phyloP scores from a whole-genome alignment of 1,140 invertebrate genomes.

The Temnothorax nylanderi region DNA sequence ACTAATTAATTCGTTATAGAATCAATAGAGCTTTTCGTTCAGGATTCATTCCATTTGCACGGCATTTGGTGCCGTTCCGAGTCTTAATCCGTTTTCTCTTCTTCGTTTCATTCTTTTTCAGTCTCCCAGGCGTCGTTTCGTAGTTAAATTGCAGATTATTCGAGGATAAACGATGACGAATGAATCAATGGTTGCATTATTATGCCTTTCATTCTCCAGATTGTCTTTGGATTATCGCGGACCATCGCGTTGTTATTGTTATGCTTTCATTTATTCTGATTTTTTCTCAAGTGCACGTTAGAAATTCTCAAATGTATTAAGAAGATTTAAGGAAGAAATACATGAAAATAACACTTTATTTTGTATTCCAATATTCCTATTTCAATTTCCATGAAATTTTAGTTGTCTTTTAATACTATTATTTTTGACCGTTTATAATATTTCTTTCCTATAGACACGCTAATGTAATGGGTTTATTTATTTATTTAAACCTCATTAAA shows the following conservation, averaged over 20 bases:
- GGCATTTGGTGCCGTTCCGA: constrained; percentile 37
- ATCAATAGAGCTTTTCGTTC: constrained; percentile 51
- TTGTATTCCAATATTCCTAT: no score
- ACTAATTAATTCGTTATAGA: constrained; percentile 73
- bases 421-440: neutral
- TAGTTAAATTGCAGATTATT: constrained; percentile 60
- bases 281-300: neutral
- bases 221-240: constrained; percentile 4
- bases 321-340: neutral
- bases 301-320: neutral
- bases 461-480: neutral
- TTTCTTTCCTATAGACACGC: neutral
- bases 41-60: constrained; percentile 39
- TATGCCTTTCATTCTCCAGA: constrained; percentile 3
- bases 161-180: constrained; percentile 31
- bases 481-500: neutral
- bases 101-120: constrained; percentile 52
- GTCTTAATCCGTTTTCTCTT: constrained; percentile 63
- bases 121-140: constrained; percentile 1
- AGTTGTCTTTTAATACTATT: neutral
- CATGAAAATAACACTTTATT: neutral
- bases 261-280: constrained; percentile 29
- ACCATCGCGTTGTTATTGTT: neutral
- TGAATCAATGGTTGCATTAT: constrained; percentile 38
- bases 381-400: constrained; percentile 1